These are phyloP conservation scores for Amphimedon queenslandica DNA, from an alignment of 37 sponge, comb jelly and placozoan species.

Conservation along the genomic window DNA sequence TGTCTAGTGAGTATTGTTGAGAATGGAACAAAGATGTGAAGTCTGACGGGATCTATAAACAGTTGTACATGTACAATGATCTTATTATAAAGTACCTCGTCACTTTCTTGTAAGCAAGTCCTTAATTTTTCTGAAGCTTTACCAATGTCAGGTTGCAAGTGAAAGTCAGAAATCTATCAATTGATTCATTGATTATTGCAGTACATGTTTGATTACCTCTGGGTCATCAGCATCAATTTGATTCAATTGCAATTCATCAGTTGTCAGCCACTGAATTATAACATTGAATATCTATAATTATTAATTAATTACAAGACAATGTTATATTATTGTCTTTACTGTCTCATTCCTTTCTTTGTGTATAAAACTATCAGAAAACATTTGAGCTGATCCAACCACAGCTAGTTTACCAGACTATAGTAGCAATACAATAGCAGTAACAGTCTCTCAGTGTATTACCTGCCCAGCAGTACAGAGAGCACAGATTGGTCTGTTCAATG, in stretches of 20 bases:
- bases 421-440: not conserved
- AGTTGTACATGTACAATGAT: not conserved
- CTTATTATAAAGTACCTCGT: conserved; percentile 50
- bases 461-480: conserved; percentile 79
- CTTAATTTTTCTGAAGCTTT: conserved; percentile 77
- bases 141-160: conserved; percentile 82
- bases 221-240: conserved; percentile 96
- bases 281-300: conserved; percentile 55
- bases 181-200: not conserved
- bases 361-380: conserved; percentile 85
- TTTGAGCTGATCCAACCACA: conserved; percentile 93
- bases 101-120: conserved; percentile 90
- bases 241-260: conserved; percentile 81
- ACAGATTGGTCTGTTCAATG: conserved; percentile 96
- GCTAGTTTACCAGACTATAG: conserved; percentile 65
- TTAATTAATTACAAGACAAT: not conserved
- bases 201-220: conserved; percentile 48
- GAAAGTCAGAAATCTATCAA: conserved; percentile 88
- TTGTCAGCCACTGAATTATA: conserved; percentile 78
- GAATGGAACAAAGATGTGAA: conserved; percentile 85
- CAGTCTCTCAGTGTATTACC: conserved; percentile 5
- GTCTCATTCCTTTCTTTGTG: conserved; percentile 94
- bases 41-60: conserved; percentile 72
- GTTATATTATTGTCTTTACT: conserved; percentile 9
- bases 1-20: conserved; percentile 79